Evolutionary conservation across 2,113 vertebrate genomes (phyloP).

Genomic region (Phylloscopus trochiloides): DNA sequence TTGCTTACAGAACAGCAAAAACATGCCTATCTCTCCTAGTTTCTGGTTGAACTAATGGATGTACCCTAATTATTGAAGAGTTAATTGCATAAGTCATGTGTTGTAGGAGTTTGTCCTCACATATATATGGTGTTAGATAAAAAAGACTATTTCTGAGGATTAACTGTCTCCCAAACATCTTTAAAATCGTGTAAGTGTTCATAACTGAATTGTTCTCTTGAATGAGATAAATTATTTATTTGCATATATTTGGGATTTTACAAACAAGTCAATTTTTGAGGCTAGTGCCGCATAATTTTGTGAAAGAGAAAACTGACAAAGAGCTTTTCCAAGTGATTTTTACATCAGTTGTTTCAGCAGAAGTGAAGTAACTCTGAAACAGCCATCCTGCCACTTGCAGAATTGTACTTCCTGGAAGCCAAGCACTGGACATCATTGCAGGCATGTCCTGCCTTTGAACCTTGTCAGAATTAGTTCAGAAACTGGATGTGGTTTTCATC

Average conservation of each 20-base stretch:
- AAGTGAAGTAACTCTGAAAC: background rate
- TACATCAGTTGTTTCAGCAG: background rate
- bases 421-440: background rate
- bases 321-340: background rate
- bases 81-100: background rate
- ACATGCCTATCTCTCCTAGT: background rate
- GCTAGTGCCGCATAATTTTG: background rate
- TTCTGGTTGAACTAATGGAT: background rate
- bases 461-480: background rate
- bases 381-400: background rate
- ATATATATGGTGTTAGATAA: background rate
- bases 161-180: background rate
- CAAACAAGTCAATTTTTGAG: background rate
- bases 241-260: background rate
- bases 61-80: background rate
- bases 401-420: background rate
- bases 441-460: background rate
- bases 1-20: background rate
- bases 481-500: background rate
- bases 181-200: background rate
- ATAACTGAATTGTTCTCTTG: background rate
- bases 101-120: background rate
- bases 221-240: background rate
- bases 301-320: background rate
- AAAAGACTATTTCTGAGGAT: background rate